Evolutionary conservation across 1,140 invertebrate genomes (phyloP).

Genomic region (Brachionus koreanus): DNA sequence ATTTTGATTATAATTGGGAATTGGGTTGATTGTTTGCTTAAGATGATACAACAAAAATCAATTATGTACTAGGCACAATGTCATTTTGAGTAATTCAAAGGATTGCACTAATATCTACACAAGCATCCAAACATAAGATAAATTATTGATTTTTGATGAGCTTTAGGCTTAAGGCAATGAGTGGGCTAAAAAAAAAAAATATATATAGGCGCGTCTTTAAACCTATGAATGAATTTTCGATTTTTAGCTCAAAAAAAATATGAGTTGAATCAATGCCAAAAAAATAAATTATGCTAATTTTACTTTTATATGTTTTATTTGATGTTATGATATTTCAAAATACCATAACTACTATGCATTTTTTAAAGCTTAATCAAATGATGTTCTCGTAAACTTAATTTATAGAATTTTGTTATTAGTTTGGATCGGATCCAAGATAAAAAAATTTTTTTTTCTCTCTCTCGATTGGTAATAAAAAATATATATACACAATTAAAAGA

Average conservation of each 20-base stretch:
- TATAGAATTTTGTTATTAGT: background rate
- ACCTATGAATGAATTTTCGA: conserved; percentile 26
- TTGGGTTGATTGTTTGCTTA: background rate
- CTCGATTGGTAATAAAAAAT: conserved; percentile 4
- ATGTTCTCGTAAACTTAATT: conserved; percentile 12
- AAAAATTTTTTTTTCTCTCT: background rate
- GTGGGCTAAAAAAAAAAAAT: background rate
- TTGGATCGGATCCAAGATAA: conserved; percentile 31
- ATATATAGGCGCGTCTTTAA: background rate
- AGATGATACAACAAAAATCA: background rate
- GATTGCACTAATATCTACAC: background rate
- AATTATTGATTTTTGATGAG: background rate
- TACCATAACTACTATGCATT: conserved; percentile 41
- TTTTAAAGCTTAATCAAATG: conserved; percentile 8
- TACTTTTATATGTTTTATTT: background rate
- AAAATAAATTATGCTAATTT: conserved; percentile 38
- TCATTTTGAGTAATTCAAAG: background rate
- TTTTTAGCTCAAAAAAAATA: background rate
- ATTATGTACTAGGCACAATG: background rate
- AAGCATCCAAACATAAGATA: background rate
- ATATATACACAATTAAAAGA: background rate
- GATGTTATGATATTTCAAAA: conserved; percentile 40
- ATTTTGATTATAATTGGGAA: background rate
- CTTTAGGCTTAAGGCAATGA: background rate
- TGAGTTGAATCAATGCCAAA: conserved; percentile 1